phyloP scores from a whole-genome alignment of 2,113 vertebrate species.

The Cyphotilapia sp. region DNA sequence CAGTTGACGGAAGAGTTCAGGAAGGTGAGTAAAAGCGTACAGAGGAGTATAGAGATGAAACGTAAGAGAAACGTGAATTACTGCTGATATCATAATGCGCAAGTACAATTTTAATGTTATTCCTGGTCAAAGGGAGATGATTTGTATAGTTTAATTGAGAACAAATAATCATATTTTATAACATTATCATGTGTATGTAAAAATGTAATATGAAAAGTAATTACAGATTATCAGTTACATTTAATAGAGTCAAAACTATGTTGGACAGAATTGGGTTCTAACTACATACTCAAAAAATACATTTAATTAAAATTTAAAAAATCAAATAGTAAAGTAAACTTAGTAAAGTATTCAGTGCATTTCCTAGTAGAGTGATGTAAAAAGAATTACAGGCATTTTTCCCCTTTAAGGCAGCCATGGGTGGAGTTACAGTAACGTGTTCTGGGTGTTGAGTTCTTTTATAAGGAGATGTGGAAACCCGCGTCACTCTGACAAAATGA shows the following conservation, averaged over 20 bases:
- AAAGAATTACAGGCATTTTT: background rate
- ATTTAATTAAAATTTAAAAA: background rate
- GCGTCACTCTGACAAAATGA: slow-evolving; percentile 48
- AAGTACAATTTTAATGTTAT: background rate
- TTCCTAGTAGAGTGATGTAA: background rate
- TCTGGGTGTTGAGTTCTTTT: slow-evolving; percentile 3
- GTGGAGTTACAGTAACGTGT: slow-evolving; percentile 25
- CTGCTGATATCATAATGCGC: background rate
- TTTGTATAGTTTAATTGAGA: background rate
- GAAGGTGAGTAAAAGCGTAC: background rate
- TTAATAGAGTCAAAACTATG: background rate
- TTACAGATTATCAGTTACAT: background rate
- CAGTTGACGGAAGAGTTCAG: background rate
- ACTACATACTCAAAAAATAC: background rate
- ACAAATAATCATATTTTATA: background rate
- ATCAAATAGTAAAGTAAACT: background rate
- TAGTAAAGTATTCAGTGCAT: background rate
- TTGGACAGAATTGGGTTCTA: background rate
- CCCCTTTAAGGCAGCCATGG: slow-evolving; percentile 32
- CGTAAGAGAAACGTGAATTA: background rate
- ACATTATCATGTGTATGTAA: background rate
- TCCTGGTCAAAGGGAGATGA: background rate
- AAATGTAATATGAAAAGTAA: background rate
- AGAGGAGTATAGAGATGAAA: background rate
- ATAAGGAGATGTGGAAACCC: slow-evolving; percentile 45